These are phyloP conservation scores for Axea sp. DNA, from an alignment of 2,888 invertebrate genomes.

Conservation along the genomic window DNA sequence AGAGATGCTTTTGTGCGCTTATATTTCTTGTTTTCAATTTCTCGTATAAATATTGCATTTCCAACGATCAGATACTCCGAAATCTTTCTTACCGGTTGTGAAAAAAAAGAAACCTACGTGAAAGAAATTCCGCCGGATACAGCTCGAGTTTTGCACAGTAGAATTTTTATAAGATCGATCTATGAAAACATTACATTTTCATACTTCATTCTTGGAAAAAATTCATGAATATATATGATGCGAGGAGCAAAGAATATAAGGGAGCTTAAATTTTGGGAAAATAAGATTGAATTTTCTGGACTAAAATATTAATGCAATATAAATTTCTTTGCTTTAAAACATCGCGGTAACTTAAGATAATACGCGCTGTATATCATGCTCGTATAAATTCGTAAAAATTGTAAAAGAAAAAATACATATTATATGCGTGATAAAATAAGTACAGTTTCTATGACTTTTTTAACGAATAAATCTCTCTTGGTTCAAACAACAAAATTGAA, in stretches of 20 bases:
- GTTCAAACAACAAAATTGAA: too few relatives aligned
- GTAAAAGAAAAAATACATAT: too few relatives aligned
- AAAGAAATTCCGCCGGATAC: constrained; percentile 4
- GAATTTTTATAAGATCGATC: constrained; percentile 21
- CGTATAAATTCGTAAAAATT: too few relatives aligned
- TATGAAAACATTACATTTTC: constrained; percentile 15
- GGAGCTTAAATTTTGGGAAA: constrained; percentile 1
- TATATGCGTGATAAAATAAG: too few relatives aligned
- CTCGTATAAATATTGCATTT: constrained; percentile 40
- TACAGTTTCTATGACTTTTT: too few relatives aligned
- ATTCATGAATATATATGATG: constrained; percentile 28
- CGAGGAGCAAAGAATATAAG: neutral
- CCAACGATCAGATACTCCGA: constrained; percentile 42
- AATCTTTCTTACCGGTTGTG: constrained; percentile 53
- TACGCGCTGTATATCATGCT: too few relatives aligned
- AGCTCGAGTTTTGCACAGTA: neutral
- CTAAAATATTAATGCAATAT: neutral
- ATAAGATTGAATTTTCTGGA: neutral
- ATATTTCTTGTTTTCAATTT: constrained; percentile 6
- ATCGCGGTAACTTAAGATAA: neutral
- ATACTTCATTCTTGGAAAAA: constrained; percentile 14
- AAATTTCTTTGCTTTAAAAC: too few relatives aligned
- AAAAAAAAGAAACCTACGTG: constrained; percentile 11
- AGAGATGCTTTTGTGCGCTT: too few relatives aligned
- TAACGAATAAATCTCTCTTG: too few relatives aligned